These are phyloP conservation scores for Micromesistius poutassou DNA, from an alignment of 2,797 vertebrate genomes.

Conservation along the genomic window DNA sequence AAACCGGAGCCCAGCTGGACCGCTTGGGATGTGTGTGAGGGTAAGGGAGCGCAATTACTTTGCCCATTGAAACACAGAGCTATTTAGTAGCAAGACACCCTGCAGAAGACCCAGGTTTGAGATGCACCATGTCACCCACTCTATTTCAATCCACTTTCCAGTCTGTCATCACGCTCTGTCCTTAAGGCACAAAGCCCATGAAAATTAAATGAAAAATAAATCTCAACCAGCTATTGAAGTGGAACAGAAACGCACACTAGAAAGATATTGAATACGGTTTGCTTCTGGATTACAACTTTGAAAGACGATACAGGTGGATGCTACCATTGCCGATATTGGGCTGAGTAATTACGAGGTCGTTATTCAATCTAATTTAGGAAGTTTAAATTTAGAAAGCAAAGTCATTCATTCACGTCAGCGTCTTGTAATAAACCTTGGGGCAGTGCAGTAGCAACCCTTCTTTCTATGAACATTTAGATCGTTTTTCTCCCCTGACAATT, in stretches of 20 bases:
- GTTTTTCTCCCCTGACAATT: no score
- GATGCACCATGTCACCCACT: background rate
- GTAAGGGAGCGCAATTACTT: conserved; percentile 52
- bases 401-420: background rate
- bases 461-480: background rate
- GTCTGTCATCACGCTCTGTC: background rate
- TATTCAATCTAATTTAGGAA: no score
- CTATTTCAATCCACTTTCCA: background rate
- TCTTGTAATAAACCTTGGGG: no score
- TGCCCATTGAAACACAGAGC: background rate
- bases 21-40: conserved; percentile 92
- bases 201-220: background rate
- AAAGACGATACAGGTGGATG: background rate
- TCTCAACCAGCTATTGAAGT: background rate
- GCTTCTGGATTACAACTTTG: background rate
- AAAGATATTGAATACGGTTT: background rate
- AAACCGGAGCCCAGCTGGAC: conserved; percentile 76
- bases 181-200: background rate
- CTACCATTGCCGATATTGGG: no score
- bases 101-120: background rate
- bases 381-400: no score
- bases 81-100: background rate
- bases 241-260: background rate
- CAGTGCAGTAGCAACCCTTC: background rate
- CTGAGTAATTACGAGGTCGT: no score